These are phyloP conservation scores for Caracal caracal DNA, from an alignment of 2,113 vertebrate genomes.

Conservation along the genomic window DNA sequence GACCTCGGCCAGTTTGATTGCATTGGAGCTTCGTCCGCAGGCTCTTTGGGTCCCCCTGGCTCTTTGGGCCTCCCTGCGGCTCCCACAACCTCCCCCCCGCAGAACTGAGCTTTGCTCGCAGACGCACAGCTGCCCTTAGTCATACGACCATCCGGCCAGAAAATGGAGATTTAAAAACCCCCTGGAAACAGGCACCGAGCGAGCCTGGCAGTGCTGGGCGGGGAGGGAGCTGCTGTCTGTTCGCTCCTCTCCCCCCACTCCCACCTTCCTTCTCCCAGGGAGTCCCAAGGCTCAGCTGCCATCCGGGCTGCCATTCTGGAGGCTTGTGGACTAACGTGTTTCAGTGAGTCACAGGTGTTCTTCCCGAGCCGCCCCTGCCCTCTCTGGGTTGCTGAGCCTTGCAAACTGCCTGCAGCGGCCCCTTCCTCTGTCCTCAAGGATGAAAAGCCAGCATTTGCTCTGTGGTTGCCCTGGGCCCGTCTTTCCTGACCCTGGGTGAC, in stretches of 20 bases:
- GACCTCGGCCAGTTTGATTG: not conserved
- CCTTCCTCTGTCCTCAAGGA: not conserved
- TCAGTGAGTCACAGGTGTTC: rapidly evolving
- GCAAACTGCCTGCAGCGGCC: rapidly evolving
- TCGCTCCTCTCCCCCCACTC: rapidly evolving
- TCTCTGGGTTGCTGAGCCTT: not conserved
- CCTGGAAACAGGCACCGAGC: rapidly evolving
- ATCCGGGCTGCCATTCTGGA: not conserved
- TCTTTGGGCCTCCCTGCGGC: not conserved
- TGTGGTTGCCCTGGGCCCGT: not conserved
- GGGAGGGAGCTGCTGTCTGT: not conserved
- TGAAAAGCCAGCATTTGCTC: no score
- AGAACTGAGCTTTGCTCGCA: not conserved
- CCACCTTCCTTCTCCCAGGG: not conserved
- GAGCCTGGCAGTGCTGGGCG: rapidly evolving
- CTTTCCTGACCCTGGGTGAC: not conserved
- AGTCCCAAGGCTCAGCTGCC: not conserved
- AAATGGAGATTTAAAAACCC: not conserved
- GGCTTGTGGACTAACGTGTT: not conserved
- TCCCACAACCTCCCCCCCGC: not conserved
- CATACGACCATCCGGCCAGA: not conserved
- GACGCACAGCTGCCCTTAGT: not conserved
- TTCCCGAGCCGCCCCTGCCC: not conserved
- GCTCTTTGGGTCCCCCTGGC: not conserved
- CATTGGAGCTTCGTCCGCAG: rapidly evolving